These are phyloP conservation scores for Eristalis tenax DNA, from an alignment of 2,888 invertebrate genomes.

Conservation along the genomic window DNA sequence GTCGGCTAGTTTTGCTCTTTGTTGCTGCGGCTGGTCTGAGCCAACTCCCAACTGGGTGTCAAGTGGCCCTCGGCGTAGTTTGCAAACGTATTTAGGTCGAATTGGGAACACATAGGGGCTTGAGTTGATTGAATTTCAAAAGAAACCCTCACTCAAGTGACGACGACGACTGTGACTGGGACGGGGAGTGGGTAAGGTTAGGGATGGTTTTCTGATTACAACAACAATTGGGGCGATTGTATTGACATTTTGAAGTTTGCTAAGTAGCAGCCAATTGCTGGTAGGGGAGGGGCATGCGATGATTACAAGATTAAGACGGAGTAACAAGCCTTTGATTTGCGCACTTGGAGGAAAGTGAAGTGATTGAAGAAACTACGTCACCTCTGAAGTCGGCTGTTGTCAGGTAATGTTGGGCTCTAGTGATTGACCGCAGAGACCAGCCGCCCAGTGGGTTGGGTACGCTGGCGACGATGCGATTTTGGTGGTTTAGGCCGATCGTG, in stretches of 20 bases:
- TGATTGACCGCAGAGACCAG: too few species aligned
- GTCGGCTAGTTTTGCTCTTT: slow-evolving; percentile 18
- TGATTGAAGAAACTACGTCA: not conserved
- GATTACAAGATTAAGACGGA: not conserved
- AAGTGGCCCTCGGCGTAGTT: slow-evolving; percentile 12
- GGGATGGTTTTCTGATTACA: not conserved
- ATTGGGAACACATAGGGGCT: slow-evolving; percentile 35
- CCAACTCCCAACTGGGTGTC: slow-evolving; percentile 25
- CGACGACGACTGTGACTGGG: not conserved
- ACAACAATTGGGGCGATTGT: not conserved
- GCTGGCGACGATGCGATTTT: too few species aligned
- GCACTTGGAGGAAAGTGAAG: too few species aligned
- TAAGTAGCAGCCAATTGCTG: too few species aligned
- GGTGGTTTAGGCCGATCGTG: too few species aligned
- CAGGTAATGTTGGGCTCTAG: not conserved
- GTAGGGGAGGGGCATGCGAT: not conserved
- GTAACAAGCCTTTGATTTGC: not conserved
- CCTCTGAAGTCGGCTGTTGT: not conserved
- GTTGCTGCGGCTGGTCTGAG: not conserved
- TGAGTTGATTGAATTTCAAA: slow-evolving; percentile 8
- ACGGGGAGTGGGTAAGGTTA: not conserved
- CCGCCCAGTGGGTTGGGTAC: too few species aligned
- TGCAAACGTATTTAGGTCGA: slow-evolving; percentile 43
- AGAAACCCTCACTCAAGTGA: slow-evolving; percentile 5
- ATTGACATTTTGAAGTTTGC: not conserved